Conservation (phyloP, 2,113 vertebrate species). For the Dendropsophus ebraccatus region DNA sequence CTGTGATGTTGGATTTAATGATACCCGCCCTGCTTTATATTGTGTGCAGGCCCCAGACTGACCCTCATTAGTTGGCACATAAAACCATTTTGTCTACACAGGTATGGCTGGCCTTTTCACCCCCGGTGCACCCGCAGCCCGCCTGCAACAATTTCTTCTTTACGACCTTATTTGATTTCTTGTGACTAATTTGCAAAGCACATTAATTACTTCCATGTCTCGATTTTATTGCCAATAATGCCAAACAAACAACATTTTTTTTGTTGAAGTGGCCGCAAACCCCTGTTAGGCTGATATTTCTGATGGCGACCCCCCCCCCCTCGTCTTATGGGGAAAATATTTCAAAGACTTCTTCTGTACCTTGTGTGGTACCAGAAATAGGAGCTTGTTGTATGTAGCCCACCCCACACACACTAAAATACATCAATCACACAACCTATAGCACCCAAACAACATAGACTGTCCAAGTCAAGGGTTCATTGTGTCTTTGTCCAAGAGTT, state of each 20-base stretch:
- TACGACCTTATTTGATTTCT: slow-evolving; percentile 63
- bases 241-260: slow-evolving; percentile 65
- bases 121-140: slow-evolving; percentile 46
- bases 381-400: background rate
- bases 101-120: slow-evolving; percentile 63
- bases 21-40: slow-evolving; percentile 58
- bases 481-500: background rate
- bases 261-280: slow-evolving; percentile 38
- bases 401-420: background rate
- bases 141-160: slow-evolving; percentile 64
- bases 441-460: background rate
- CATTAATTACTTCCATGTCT: slow-evolving; percentile 65
- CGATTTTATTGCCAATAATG: slow-evolving; percentile 63
- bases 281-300: slow-evolving; percentile 7
- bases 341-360: background rate
- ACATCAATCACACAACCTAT: background rate
- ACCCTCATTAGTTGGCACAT: slow-evolving; percentile 76
- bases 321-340: background rate
- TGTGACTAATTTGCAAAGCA: slow-evolving; percentile 66
- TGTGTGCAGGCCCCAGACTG: slow-evolving; percentile 68
- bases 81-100: slow-evolving; percentile 69
- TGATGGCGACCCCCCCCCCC: background rate
- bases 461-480: no score
- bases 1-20: slow-evolving; percentile 40
- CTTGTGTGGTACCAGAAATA: background rate